Evolutionary conservation across 2,113 vertebrate genomes (phyloP).

Genomic region (Rhegmatorhina hoffmannsi): DNA sequence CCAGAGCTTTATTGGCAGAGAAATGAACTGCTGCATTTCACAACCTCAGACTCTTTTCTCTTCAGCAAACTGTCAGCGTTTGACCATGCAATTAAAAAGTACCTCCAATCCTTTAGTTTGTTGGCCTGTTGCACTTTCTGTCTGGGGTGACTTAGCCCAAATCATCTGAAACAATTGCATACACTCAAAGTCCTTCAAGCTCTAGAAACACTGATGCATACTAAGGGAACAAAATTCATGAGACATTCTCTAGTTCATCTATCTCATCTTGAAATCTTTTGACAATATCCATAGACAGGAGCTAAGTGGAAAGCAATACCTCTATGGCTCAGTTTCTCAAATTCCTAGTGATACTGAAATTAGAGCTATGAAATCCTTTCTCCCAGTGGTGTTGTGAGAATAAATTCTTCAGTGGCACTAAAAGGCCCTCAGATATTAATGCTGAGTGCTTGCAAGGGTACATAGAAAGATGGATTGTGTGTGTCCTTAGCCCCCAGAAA

Average conservation of each 20-base stretch:
- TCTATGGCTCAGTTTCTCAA: neutral
- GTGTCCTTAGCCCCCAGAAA: neutral
- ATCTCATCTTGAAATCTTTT: neutral
- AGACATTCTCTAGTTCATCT: neutral
- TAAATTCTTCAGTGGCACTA: constrained; percentile 36
- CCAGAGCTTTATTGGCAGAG: neutral
- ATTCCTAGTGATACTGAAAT: constrained; percentile 14
- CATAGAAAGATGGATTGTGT: neutral
- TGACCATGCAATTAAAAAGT: neutral
- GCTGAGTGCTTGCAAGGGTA: neutral
- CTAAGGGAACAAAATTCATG: neutral
- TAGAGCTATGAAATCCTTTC: constrained; percentile 18
- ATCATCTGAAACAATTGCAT: neutral
- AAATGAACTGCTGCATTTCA: constrained; percentile 8
- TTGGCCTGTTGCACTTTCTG: neutral
- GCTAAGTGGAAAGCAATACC: constrained; percentile 10
- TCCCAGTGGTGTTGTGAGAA: neutral
- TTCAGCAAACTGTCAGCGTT: neutral
- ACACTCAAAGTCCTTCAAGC: neutral
- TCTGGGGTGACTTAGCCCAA: neutral
- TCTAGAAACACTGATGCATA: neutral
- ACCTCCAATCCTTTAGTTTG: neutral
- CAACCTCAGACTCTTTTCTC: neutral
- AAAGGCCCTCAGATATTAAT: constrained; percentile 28
- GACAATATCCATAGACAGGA: neutral